Evolutionary conservation across 2,113 vertebrate genomes (phyloP).

Genomic region (Lophura nycthemera): DNA sequence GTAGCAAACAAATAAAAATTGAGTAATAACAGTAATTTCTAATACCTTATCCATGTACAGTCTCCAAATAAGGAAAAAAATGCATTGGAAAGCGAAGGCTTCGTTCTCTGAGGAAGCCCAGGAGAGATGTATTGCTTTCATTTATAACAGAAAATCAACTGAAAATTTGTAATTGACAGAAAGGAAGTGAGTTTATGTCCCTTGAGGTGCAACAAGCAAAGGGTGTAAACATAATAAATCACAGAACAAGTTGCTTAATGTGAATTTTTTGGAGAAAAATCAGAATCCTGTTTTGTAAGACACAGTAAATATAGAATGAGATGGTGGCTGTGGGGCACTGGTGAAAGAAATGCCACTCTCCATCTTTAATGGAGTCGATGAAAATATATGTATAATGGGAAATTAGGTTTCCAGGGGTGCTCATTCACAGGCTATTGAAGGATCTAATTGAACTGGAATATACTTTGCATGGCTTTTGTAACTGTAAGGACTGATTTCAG

Average conservation of each 20-base stretch:
- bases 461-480: background rate
- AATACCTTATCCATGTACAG: slow-evolving; percentile 7
- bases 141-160: slow-evolving; percentile 55
- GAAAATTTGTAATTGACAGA: slow-evolving; percentile 48
- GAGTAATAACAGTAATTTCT: slow-evolving; percentile 66
- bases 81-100: slow-evolving; percentile 25
- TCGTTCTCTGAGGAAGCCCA: background rate
- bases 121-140: slow-evolving; percentile 47
- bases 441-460: slow-evolving; percentile 41
- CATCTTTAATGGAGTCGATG: background rate
- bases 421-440: slow-evolving; percentile 9
- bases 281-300: background rate
- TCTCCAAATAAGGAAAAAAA: slow-evolving; percentile 21
- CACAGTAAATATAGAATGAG: slow-evolving; percentile 27
- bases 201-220: slow-evolving; percentile 44
- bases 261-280: background rate
- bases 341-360: background rate
- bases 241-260: slow-evolving; percentile 30
- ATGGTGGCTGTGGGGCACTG: background rate
- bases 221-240: slow-evolving; percentile 52
- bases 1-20: slow-evolving; percentile 64
- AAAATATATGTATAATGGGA: slow-evolving; percentile 23
- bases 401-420: background rate
- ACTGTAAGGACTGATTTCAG: background rate
- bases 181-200: slow-evolving; percentile 53